Evolutionary conservation across 2,797 vertebrate genomes (phyloP).

Genomic region (Spondyliosoma cantharus): DNA sequence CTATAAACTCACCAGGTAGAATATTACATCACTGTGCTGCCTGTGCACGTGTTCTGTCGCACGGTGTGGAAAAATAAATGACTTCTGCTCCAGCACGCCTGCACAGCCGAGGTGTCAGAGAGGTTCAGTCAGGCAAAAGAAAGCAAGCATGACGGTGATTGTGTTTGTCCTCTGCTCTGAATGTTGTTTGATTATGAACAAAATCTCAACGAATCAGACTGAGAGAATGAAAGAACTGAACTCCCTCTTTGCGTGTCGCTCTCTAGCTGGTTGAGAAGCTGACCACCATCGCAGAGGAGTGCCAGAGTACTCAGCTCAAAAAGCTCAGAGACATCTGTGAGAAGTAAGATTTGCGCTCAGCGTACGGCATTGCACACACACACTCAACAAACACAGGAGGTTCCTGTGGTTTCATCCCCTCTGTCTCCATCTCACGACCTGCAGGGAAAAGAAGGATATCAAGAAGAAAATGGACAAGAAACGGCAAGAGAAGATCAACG

Average conservation of each 20-base stretch:
- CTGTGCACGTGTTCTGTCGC: slow-evolving; percentile 35
- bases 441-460: slow-evolving; percentile 96
- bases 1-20: slow-evolving; percentile 16
- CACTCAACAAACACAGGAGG: not conserved
- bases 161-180: slow-evolving; percentile 3
- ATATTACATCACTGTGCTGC: slow-evolving; percentile 41
- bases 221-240: not conserved
- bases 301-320: slow-evolving; percentile 94
- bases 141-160: not conserved
- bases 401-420: not conserved
- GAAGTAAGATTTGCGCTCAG: slow-evolving; percentile 85
- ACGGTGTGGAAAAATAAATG: slow-evolving; percentile 62
- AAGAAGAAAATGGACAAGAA: slow-evolving; percentile 99
- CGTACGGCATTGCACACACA: no score
- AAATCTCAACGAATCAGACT: not conserved
- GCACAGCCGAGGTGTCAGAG: slow-evolving; percentile 55
- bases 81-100: slow-evolving; percentile 55
- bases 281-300: slow-evolving; percentile 93
- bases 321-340: slow-evolving; percentile 96
- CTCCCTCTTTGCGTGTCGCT: slow-evolving; percentile 3
- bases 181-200: slow-evolving; percentile 13
- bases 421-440: not conserved
- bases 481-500: slow-evolving; percentile 96
- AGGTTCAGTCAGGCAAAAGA: slow-evolving; percentile 39
- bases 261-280: slow-evolving; percentile 94